A percentile compares a stretch with the other conserved stretches of the same genome.
These are phyloP conservation scores for Lagenorhynchus albirostris DNA, from an alignment of 2,113 vertebrate genomes.

Conservation along the genomic window DNA sequence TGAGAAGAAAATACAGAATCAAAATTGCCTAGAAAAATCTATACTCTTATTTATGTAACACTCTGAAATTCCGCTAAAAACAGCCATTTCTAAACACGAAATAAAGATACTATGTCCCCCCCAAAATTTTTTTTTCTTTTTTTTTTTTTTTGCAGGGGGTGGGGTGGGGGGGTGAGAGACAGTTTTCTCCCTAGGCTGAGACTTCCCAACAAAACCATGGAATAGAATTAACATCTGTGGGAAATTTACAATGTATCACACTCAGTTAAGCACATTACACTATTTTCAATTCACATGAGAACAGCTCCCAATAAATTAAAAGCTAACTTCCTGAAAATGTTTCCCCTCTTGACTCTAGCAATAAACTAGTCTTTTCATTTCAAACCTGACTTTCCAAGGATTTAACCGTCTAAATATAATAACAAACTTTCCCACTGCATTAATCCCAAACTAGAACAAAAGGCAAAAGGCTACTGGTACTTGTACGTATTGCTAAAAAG, in stretches of 20 bases:
- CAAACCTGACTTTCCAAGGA: slow-evolving; percentile 38
- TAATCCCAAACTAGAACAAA: slow-evolving; percentile 22
- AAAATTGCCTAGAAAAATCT: slow-evolving; percentile 50
- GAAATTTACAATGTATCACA: slow-evolving; percentile 17
- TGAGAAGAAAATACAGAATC: neutral
- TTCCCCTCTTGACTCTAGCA: neutral
- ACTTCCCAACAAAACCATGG: neutral
- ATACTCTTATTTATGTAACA: neutral
- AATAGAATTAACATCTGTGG: neutral
- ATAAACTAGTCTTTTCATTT: slow-evolving; percentile 11
- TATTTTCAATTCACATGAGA: slow-evolving; percentile 19
- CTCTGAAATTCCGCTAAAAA: slow-evolving; percentile 37
- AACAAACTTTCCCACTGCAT: neutral
- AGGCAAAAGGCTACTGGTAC: neutral
- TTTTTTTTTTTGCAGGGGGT: too few species aligned
- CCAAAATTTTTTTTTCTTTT: neutral
- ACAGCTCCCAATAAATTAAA: neutral
- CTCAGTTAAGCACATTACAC: slow-evolving; percentile 23
- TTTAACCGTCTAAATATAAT: neutral
- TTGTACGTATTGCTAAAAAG: neutral
- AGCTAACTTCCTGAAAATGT: slow-evolving; percentile 49
- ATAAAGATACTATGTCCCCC: neutral
- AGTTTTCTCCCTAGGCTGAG: neutral
- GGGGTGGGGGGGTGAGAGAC: neutral
- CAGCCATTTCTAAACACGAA: neutral